Conservation (phyloP, 1,140 invertebrate species). For the Cyrtorhinus lividipennis region DNA sequence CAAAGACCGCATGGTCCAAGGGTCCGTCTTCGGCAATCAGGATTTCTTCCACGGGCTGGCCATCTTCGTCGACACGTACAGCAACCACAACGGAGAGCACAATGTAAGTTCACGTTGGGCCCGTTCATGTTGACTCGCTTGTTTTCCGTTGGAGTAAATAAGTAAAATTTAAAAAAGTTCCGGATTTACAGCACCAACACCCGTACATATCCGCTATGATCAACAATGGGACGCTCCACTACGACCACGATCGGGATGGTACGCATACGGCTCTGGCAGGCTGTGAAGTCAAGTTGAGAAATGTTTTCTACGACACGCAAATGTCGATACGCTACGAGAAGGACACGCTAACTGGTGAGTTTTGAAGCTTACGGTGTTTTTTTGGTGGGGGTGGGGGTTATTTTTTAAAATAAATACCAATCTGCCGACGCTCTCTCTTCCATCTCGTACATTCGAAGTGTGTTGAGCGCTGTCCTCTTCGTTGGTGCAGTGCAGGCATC, state of each 20-base stretch:
- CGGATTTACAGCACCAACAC: conserved; percentile 64
- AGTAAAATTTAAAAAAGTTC: too few relatives aligned
- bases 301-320: conserved; percentile 81
- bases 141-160: neutral
- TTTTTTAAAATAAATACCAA: neutral
- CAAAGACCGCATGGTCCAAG: conserved; percentile 68
- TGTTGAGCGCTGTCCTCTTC: too few relatives aligned
- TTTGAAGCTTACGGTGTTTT: neutral
- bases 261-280: conserved; percentile 93
- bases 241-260: conserved; percentile 97
- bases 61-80: conserved; percentile 95
- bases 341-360: conserved; percentile 65
- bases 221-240: conserved; percentile 87
- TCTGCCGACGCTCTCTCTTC: too few relatives aligned
- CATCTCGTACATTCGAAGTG: too few relatives aligned
- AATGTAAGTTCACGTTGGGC: conserved; percentile 57
- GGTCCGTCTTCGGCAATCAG: conserved; percentile 87
- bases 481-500: too few relatives aligned
- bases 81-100: conserved; percentile 97
- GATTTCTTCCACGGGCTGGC: conserved; percentile 87
- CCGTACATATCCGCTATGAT: conserved; percentile 98
- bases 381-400: neutral
- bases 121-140: too few relatives aligned
- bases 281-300: conserved; percentile 86
- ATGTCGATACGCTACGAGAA: conserved; percentile 82